Base-by-base conservation (phyloP, 2,797 vertebrate genomes). In the Micromesistius poutassou region DNA sequence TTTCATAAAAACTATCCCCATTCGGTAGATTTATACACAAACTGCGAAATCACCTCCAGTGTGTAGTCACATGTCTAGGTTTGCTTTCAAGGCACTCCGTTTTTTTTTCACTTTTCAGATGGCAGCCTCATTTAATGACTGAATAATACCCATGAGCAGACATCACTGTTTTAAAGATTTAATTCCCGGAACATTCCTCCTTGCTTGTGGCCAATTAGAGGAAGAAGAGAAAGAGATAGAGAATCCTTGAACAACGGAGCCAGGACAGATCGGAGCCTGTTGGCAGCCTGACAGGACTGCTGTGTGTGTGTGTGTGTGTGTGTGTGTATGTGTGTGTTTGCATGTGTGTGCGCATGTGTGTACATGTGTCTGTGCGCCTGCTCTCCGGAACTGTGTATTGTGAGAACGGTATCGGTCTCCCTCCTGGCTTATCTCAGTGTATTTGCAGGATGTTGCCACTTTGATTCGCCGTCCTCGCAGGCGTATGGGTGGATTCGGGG, bases 181-280 rank as follows among this genome's bases (percentile, higher is more conserved):
- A 40, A 86, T 89, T 86, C 89, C 80, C 75, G 84, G 83, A 87
- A 86, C 85, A 85, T 91, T 86, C 87, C 77, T 83, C 42, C 6
- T 87, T 84, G 74, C 87, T 92, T 92, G 93, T 90, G 90, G 89
- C 87, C 91, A 92, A 92, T 94, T 93, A 92, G 82, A 91, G 86
- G 80, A 88, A 89, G 93, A 89, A 89, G 88, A 86, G 85, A 79
- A 88, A 89, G 81, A 89, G 90, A 93, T 89, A 89, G 88, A 86
- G 85, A 78, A 88, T 89, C 89, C 89, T 90, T 93, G 90, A 89
- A 88, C 87, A 90, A 85, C 83, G 82, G 89, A 89, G 84, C 86
- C 84, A 66, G 84, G 81, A 81, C 85, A 88, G 89, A 92, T 88
- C 86, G 78, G 86, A 90, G 86, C 89, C 79, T 90, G 86, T 81